A percentile compares a stretch with the other conserved stretches of the same genome.
Evolutionary conservation across 2,888 invertebrate genomes (phyloP).

Genomic region (Tipula helvola): DNA sequence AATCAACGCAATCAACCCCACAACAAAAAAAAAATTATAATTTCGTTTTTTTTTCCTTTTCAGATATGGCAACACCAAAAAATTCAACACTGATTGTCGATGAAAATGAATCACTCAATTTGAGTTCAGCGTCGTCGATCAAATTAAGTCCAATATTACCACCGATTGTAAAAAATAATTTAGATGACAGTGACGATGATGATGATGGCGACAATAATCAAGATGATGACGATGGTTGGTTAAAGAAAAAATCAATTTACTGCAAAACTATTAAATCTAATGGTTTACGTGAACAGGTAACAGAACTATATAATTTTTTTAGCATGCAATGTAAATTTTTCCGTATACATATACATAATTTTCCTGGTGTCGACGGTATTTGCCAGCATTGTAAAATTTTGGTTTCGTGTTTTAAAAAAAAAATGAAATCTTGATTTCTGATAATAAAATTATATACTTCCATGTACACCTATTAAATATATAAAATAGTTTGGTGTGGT

Average conservation of each 20-base stretch:
- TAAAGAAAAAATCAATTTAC: constrained; percentile 16
- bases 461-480: background rate
- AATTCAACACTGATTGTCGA: constrained; percentile 33
- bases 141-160: constrained; percentile 28
- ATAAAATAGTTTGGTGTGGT: background rate
- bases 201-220: background rate
- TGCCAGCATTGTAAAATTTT: background rate
- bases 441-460: background rate
- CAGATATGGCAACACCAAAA: constrained; percentile 21
- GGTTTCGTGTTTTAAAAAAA: background rate
- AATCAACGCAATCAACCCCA: too few relatives aligned
- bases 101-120: constrained; percentile 17
- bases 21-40: background rate
- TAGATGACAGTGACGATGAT: background rate
- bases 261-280: constrained; percentile 12
- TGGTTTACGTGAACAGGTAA: constrained; percentile 14
- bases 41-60: background rate
- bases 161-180: constrained; percentile 17
- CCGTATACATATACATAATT: too few relatives aligned
- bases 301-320: background rate
- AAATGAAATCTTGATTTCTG: constrained; percentile 4
- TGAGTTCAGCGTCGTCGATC: constrained; percentile 18
- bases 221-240: background rate
- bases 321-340: constrained; percentile 7
- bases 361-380: background rate